phyloP scores from a whole-genome alignment of 2,797 vertebrate genomes.

The Schizopygopsis pylzovi region DNA sequence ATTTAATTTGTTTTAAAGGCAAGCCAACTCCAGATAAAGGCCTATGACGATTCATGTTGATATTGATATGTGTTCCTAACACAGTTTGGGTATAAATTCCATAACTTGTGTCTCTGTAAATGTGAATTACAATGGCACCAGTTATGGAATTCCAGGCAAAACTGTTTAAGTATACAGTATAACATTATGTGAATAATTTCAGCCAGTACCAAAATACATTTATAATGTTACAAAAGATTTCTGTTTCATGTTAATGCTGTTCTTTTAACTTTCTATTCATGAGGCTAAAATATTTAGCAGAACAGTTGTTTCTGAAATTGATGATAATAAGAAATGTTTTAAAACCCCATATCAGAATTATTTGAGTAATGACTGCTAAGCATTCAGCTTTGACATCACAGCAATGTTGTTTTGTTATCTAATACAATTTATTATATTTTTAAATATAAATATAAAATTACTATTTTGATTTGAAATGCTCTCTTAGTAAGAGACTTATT shows the following conservation, averaged over 20 bases:
- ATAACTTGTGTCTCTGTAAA: neutral
- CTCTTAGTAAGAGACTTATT: neutral
- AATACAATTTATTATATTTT: neutral
- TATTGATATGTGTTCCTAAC: neutral
- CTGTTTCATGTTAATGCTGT: neutral
- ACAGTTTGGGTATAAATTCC: neutral
- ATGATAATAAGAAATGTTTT: neutral
- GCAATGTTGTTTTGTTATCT: neutral
- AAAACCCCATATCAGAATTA: neutral
- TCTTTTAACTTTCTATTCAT: neutral
- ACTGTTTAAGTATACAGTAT: neutral
- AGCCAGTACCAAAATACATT: neutral
- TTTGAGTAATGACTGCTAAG: too few relatives aligned
- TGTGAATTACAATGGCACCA: neutral
- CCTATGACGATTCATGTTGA: neutral
- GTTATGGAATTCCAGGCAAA: neutral
- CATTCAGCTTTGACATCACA: neutral
- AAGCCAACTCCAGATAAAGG: neutral
- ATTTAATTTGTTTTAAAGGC: neutral
- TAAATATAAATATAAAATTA: neutral
- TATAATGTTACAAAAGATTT: neutral
- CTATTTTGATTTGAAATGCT: neutral
- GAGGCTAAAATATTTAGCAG: neutral
- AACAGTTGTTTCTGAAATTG: neutral
- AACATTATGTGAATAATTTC: neutral